These are phyloP conservation scores for Phaonia tiefii DNA, from an alignment of 2,888 invertebrate species.

Conservation along the genomic window DNA sequence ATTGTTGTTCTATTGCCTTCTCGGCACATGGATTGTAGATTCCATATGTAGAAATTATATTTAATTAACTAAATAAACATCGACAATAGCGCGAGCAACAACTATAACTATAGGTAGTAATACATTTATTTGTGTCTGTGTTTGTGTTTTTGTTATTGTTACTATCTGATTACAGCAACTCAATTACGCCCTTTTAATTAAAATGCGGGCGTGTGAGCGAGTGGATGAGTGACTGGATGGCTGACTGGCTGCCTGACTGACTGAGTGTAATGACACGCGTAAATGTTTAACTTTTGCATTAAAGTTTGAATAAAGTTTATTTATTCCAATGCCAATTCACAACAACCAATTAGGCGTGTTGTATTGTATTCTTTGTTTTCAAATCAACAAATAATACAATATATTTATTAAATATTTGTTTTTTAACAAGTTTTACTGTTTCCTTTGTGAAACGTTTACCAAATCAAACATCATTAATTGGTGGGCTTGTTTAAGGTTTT, in stretches of 20 bases:
- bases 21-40: background rate
- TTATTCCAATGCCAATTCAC: no score
- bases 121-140: conserved; percentile 3
- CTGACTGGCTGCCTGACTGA: background rate
- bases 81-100: background rate
- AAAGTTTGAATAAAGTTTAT: no score
- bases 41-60: conserved; percentile 11
- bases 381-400: background rate
- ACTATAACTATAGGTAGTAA: conserved; percentile 1
- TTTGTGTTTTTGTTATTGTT: background rate
- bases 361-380: no score
- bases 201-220: no score
- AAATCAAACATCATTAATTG: no score
- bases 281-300: no score
- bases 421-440: no score
- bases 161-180: background rate
- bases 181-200: background rate
- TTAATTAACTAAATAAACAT: conserved; percentile 24
- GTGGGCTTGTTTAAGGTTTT: no score
- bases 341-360: no score
- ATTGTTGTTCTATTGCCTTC: background rate
- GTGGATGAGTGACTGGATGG: background rate
- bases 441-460: no score
- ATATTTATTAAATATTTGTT: background rate
- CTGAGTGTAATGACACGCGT: no score